Evolutionary conservation across 2,888 invertebrate species (phyloP), one percentile per base, ranked within the genome.

Genomic region (Ophion slaviceki): DNA sequence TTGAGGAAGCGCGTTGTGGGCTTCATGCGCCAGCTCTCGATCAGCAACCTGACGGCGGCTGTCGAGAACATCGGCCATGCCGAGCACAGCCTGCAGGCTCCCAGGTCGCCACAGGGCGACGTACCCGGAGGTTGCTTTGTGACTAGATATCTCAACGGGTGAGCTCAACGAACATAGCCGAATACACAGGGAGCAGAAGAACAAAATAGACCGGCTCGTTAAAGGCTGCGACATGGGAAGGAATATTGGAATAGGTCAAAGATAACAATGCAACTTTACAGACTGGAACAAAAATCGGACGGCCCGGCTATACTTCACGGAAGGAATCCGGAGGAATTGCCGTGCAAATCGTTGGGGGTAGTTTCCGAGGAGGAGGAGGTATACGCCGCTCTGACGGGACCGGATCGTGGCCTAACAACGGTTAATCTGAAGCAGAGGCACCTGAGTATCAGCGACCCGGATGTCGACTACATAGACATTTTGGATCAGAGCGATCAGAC

Each of bases 361-460:
- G 93, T 94, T 62, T 94, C 94, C 57, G 95, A 96, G 20, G 92
- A 95, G 45, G 94, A 95, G 78, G 95, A 95, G 74, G 95, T 97
- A 76, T 95, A 96, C 80, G 96, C 97, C 11, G 96, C 97, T 79
- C 96, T 96, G 91, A 97, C 98, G 0, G 98, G 98, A 10, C 98
- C 98, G 0, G 96, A 97, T 89, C 96, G 96, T 82, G 98, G 98
- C 1, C 95, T 98, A 4, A 96, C 97, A 0, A 96, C 96, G 71
- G 96, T 97, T 36, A 96, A 96, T 92, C 94, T 96, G 71, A 95
- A 95, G 72, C 96, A 96, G 90, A 95, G 96, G 88, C 96, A 96
- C 93, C 94, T 97, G 86, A 96, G 96, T 81, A 95, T 96, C 68
- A 94, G 94, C 68, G 96, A 96, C 90, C 95, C 96, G 45, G 96